These are phyloP conservation scores for Brachypalpus laphriformis DNA, from an alignment of 2,888 invertebrate genomes.

Conservation along the genomic window DNA sequence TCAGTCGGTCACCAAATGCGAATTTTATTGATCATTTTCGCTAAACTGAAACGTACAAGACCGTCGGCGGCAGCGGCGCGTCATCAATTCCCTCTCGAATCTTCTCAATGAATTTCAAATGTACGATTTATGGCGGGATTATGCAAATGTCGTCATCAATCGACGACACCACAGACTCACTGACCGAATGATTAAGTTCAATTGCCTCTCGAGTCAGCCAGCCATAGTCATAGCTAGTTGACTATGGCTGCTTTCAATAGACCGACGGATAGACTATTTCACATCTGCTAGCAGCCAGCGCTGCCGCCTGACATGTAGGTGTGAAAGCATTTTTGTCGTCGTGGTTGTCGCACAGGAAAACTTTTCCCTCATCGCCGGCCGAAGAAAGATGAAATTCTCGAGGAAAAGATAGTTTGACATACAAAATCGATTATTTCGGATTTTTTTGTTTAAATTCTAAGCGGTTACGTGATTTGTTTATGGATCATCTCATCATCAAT, in stretches of 20 bases:
- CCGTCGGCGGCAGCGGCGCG: background rate
- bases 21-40: slow-evolving; percentile 25
- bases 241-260: background rate
- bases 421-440: slow-evolving; percentile 16
- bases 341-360: background rate
- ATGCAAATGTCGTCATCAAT: slow-evolving; percentile 59
- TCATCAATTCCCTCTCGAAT: slow-evolving; percentile 14
- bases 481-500: slow-evolving; percentile 36
- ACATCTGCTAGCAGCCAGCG: background rate
- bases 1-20: background rate
- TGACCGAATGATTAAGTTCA: slow-evolving; percentile 47
- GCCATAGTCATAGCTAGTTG: background rate
- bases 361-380: too few species aligned
- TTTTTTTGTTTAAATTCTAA: slow-evolving; percentile 3
- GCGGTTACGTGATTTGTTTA: slow-evolving; percentile 43
- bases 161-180: slow-evolving; percentile 36
- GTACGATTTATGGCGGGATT: slow-evolving; percentile 54
- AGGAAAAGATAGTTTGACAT: slow-evolving; percentile 10
- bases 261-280: background rate
- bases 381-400: too few species aligned
- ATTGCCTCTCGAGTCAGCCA: slow-evolving; percentile 19
- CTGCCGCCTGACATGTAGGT: background rate
- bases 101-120: slow-evolving; percentile 48
- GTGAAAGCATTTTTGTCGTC: background rate
- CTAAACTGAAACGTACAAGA: background rate